These are phyloP conservation scores for Smithornis capensis DNA, from an alignment of 2,113 vertebrate genomes.

Conservation along the genomic window DNA sequence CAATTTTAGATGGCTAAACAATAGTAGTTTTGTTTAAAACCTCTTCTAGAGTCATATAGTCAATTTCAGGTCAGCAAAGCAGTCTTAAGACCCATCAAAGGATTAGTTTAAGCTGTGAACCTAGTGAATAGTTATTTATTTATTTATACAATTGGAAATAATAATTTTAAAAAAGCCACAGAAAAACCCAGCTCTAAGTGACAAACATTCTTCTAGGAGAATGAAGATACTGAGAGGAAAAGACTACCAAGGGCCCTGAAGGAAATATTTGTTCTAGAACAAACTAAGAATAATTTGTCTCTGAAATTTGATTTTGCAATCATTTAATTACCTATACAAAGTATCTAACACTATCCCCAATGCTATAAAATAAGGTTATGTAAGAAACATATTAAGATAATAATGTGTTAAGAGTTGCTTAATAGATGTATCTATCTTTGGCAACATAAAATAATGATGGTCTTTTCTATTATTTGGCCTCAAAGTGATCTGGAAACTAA, in stretches of 20 bases:
- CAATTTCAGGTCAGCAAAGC: not conserved
- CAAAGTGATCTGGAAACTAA: not conserved
- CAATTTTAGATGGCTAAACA: not conserved
- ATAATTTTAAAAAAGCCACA: not conserved
- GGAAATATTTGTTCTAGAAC: not conserved
- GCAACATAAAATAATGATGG: not conserved
- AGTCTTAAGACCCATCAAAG: not conserved
- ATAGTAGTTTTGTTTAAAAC: not conserved
- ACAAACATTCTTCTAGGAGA: not conserved
- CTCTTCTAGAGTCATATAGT: not conserved
- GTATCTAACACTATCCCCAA: not conserved
- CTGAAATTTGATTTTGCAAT: not conserved
- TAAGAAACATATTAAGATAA: not conserved
- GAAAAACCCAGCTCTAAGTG: not conserved
- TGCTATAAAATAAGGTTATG: not conserved
- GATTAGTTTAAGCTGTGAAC: not conserved
- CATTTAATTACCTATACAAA: not conserved
- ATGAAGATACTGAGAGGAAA: not conserved
- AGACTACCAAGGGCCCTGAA: not conserved
- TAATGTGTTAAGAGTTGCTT: not conserved
- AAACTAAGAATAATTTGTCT: not conserved
- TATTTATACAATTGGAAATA: not conserved
- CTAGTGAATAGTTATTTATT: not conserved
- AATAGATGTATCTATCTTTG: not conserved
- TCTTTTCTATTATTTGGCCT: not conserved